phyloP scores from a whole-genome alignment of 1,140 invertebrate genomes.

The Solenopsis fugax region DNA sequence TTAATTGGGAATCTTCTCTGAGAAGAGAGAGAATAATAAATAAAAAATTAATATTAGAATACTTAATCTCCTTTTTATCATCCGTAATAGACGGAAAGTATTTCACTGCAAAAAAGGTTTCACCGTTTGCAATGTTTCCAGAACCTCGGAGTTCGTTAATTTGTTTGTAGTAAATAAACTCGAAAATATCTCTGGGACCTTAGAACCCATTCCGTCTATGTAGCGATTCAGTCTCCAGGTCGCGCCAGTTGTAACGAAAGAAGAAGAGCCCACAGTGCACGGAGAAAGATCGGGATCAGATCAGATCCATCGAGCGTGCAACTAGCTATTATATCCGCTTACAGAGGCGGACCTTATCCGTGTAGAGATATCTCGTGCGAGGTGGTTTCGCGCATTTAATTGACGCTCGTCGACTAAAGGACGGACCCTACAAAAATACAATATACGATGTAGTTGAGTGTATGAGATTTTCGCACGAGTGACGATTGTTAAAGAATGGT shows the following conservation, averaged over 20 bases:
- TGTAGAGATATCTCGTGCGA: conserved; percentile 31
- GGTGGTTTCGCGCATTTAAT: conserved; percentile 38
- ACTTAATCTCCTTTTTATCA: neutral
- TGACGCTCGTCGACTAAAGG: conserved; percentile 9
- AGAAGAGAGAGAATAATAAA: neutral
- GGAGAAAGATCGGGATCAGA: conserved; percentile 47
- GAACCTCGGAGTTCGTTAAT: neutral
- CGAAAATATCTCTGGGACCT: conserved; percentile 26
- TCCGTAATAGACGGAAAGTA: neutral
- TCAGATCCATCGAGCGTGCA: conserved; percentile 58
- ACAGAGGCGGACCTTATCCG: neutral
- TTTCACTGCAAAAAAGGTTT: neutral
- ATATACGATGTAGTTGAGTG: conserved; percentile 5
- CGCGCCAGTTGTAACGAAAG: neutral
- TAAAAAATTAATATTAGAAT: neutral
- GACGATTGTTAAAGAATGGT: neutral
- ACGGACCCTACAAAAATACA: neutral
- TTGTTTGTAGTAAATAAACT: conserved; percentile 18
- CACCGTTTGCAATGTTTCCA: neutral
- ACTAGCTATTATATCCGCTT: conserved; percentile 31
- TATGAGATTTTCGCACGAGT: conserved; percentile 28
- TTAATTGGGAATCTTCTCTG: too few species aligned
- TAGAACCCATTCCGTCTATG: conserved; percentile 28
- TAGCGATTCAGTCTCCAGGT: conserved; percentile 42
- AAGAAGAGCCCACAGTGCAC: neutral